phyloP scores from a whole-genome alignment of 2,888 invertebrate genomes.

The Hemicrepidius hirtus region DNA sequence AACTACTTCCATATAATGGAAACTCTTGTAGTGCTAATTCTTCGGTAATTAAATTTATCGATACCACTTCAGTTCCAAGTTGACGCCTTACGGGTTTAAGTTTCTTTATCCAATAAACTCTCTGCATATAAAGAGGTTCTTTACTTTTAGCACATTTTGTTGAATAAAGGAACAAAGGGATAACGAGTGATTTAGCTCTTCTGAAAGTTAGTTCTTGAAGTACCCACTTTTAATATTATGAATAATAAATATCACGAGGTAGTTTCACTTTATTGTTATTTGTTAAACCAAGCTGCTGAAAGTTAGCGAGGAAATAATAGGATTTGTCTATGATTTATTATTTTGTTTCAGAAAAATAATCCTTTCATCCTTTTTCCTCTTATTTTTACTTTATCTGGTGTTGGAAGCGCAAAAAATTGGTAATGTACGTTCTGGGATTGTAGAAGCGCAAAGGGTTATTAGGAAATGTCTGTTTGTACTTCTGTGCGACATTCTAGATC shows the following conservation, averaged over 20 bases:
- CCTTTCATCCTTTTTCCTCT: no score
- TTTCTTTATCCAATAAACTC: constrained; percentile 31
- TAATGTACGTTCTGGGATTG: no score
- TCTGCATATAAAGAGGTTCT: constrained; percentile 26
- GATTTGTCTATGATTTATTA: no score
- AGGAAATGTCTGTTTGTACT: no score
- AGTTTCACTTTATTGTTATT: no score
- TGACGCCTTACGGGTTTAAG: constrained; percentile 33
- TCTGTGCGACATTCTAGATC: no score
- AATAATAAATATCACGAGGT: constrained; percentile 5
- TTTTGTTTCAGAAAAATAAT: no score
- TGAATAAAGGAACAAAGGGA: constrained; percentile 19
- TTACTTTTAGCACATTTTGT: constrained; percentile 12
- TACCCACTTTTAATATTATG: constrained; percentile 2
- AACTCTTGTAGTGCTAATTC: constrained; percentile 31
- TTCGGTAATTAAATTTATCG: constrained; percentile 38
- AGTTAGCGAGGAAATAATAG: no score
- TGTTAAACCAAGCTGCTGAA: no score
- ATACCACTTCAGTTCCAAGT: constrained; percentile 25
- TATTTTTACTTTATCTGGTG: no score
- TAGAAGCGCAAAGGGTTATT: no score
- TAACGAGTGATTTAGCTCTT: constrained; percentile 13
- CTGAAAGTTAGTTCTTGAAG: constrained; percentile 15
- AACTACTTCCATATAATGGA: constrained; percentile 34
- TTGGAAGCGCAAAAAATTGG: no score